Conservation (phyloP, 2,888 invertebrate species). For the Hirtodrosophila confusa region DNA sequence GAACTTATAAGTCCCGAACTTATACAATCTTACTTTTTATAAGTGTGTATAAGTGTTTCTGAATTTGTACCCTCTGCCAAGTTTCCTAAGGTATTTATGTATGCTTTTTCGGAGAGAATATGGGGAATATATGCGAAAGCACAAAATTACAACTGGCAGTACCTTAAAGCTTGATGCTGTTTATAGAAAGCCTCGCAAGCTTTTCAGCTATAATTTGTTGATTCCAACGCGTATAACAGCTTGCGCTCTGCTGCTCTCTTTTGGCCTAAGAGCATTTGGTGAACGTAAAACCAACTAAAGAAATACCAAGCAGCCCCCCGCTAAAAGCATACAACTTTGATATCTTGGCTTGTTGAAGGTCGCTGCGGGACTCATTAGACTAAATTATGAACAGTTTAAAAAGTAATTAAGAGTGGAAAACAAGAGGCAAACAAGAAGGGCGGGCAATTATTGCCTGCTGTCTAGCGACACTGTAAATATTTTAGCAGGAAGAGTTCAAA, state of each 20-base stretch:
- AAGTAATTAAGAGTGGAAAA: slow-evolving; percentile 47
- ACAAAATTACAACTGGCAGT: no score
- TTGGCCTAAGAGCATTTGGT: slow-evolving; percentile 9
- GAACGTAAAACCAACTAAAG: no score
- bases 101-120: slow-evolving; percentile 16
- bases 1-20: background rate
- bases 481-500: no score
- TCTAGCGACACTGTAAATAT: slow-evolving; percentile 5
- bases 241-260: background rate
- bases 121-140: no score
- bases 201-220: slow-evolving; percentile 21
- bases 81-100: background rate
- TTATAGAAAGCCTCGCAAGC: background rate
- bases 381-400: slow-evolving; percentile 66
- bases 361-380: slow-evolving; percentile 42
- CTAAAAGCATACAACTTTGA: slow-evolving; percentile 11
- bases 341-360: slow-evolving; percentile 21
- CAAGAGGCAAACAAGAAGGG: slow-evolving; percentile 6
- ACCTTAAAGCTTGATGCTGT: no score
- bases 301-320: background rate
- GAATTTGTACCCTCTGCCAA: background rate
- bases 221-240: slow-evolving; percentile 36
- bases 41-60: background rate
- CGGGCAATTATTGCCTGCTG: background rate
- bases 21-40: background rate